A percentile compares a stretch with the other conserved stretches of the same genome.
phyloP scores from a whole-genome alignment of 2,888 invertebrate genomes.

The Strigamia crassipes region DNA sequence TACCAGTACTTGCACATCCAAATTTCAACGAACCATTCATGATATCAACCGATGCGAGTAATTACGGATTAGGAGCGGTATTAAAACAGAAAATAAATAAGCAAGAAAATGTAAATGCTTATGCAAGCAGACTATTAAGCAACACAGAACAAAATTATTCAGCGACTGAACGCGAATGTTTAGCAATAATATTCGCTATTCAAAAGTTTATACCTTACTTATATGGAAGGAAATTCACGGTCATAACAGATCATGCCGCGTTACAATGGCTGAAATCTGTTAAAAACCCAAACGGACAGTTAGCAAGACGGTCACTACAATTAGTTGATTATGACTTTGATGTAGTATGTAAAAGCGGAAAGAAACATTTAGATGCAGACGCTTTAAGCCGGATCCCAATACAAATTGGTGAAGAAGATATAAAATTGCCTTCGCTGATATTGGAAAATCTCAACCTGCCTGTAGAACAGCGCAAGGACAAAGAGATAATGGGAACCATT shows the following conservation, averaged over 20 bases:
- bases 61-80: conserved; percentile 45
- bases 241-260: conserved; percentile 43
- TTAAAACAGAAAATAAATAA: conserved; percentile 44
- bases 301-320: conserved; percentile 47
- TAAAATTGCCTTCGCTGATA: no score
- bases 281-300: conserved; percentile 45
- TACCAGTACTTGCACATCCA: background rate
- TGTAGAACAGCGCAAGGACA: no score
- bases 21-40: conserved; percentile 2
- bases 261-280: conserved; percentile 44
- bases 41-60: conserved; percentile 46
- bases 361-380: conserved; percentile 43
- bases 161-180: conserved; percentile 48
- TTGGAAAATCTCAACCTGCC: no score
- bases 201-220: conserved; percentile 47
- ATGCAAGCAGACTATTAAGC: no score
- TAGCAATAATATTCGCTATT: conserved; percentile 44
- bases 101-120: background rate
- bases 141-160: conserved; percentile 10
- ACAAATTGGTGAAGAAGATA: no score
- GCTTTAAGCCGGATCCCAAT: background rate
- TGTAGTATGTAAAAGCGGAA: background rate
- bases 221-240: background rate
- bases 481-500: no score
- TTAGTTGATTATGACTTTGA: conserved; percentile 41